phyloP scores from a whole-genome alignment of 2,888 invertebrate genomes.

The Kuschelorhynchus macadamiae region DNA sequence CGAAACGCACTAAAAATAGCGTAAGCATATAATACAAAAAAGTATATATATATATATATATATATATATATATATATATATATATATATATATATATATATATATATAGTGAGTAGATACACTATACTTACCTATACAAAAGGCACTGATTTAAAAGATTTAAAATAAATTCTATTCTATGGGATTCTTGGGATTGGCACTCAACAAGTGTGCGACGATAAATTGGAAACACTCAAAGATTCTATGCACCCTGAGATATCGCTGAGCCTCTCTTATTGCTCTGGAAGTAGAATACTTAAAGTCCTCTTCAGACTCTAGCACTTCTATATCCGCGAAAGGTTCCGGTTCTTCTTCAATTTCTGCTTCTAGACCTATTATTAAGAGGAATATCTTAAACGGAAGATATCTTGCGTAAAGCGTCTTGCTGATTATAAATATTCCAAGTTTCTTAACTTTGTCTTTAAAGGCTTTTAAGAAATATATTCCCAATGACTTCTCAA shows the following conservation, averaged over 20 bases:
- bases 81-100: too few species aligned
- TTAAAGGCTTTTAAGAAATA: too few species aligned
- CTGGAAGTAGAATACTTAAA: slow-evolving; percentile 53
- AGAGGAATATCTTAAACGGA: too few species aligned
- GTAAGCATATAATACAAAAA: too few species aligned
- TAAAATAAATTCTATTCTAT: slow-evolving; percentile 67
- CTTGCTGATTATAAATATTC: too few species aligned
- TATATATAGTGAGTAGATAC: too few species aligned
- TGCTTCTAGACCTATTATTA: slow-evolving; percentile 32
- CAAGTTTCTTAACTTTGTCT: too few species aligned
- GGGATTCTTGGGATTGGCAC: slow-evolving; percentile 66
- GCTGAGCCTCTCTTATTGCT: slow-evolving; percentile 63
- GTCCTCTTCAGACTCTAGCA: slow-evolving; percentile 31
- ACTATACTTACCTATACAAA: slow-evolving; percentile 64
- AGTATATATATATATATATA: too few species aligned
- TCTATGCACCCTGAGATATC: slow-evolving; percentile 66
- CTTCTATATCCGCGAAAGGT: slow-evolving; percentile 6
- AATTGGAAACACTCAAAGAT: slow-evolving; percentile 69
- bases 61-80: too few species aligned
- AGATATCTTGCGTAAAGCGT: too few species aligned
- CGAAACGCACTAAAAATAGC: too few species aligned
- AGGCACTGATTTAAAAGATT: slow-evolving; percentile 68
- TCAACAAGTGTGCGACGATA: slow-evolving; percentile 67
- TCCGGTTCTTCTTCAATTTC: slow-evolving; percentile 38
- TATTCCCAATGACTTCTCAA: too few species aligned